Base-by-base conservation (phyloP, 53 echinoderm and acorn worm genomes). In the Hippasteria phrygiana region DNA sequence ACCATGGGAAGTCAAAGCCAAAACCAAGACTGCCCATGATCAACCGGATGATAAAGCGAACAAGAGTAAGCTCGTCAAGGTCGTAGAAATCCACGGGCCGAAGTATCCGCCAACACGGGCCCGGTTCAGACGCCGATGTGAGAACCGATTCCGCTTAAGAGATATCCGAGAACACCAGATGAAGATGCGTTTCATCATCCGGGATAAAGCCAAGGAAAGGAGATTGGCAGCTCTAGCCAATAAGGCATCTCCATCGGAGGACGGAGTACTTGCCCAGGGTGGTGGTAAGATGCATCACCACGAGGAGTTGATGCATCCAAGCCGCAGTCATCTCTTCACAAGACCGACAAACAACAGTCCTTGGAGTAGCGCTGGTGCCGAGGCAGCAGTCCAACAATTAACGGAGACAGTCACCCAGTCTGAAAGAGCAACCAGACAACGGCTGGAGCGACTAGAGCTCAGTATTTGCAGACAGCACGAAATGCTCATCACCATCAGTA, bases 131-230 rank as follows among this genome's bases (percentile, higher is more conserved):
- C 81, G 81, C 31, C 81, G 67, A 4, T 43, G 64, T 42, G 64
- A 63, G 43, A 64, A 28, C 65, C 28, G 65, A 13, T 81, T 65
- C 31, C 43, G 63, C 64, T 29, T 63, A 66, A 11, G 28, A 28
- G 63, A 81, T 5, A 81, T 81, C 24, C 43, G 81, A 37, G 26
- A 81, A 16, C 81, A 81, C 16, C 81, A 81, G 81, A 41, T 42
- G 29, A 81, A 81, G 47, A 81, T 81, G 43, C 17, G 81, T 13
- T 81, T 81, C 43, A 81, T 81, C 65, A 41, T 81, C 22, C 81
- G 81, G n/a, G 81, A 81, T 38, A 62, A 27, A 11, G 81, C 81
- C 47, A 65, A 43, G 64, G 45, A 45, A 34, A 64, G 81, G 64
- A 63, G 81, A 81, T 31, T 43, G 40, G 81, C 65, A 29, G 67